Conservation (phyloP, 2,888 invertebrate species). For the Philereme vetulata region DNA sequence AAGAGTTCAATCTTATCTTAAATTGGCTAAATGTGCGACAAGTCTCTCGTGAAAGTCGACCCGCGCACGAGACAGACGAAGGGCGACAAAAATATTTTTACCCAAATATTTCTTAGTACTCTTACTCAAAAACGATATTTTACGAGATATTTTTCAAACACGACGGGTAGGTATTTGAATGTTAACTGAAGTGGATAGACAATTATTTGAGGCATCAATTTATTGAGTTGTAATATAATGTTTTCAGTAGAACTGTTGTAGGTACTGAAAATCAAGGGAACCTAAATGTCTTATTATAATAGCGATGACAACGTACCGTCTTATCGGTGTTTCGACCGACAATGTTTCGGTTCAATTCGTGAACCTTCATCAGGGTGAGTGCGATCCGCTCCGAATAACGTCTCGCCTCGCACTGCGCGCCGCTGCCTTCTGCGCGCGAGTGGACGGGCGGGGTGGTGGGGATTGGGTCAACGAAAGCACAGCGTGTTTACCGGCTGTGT, state of each 20-base stretch:
- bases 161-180: background rate
- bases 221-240: background rate
- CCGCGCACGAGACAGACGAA: slow-evolving; percentile 35
- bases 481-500: too few relatives aligned
- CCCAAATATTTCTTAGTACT: background rate
- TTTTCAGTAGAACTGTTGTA: background rate
- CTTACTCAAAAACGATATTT: background rate
- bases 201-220: background rate
- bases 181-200: slow-evolving; percentile 1
- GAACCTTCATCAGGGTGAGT: too few relatives aligned
- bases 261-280: background rate
- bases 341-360: too few relatives aligned
- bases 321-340: too few relatives aligned
- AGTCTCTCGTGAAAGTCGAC: slow-evolving; percentile 32
- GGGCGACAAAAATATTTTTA: slow-evolving; percentile 23
- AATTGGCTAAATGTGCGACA: slow-evolving; percentile 31
- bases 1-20: background rate
- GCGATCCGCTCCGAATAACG: too few relatives aligned
- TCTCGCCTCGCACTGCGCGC: too few relatives aligned
- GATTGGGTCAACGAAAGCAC: too few relatives aligned
- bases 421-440: too few relatives aligned
- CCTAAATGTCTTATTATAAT: background rate
- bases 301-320: too few relatives aligned
- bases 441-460: too few relatives aligned
- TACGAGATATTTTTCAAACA: background rate